These are phyloP conservation scores for Azemiops feae DNA, from an alignment of 2,113 vertebrate species.

Conservation along the genomic window DNA sequence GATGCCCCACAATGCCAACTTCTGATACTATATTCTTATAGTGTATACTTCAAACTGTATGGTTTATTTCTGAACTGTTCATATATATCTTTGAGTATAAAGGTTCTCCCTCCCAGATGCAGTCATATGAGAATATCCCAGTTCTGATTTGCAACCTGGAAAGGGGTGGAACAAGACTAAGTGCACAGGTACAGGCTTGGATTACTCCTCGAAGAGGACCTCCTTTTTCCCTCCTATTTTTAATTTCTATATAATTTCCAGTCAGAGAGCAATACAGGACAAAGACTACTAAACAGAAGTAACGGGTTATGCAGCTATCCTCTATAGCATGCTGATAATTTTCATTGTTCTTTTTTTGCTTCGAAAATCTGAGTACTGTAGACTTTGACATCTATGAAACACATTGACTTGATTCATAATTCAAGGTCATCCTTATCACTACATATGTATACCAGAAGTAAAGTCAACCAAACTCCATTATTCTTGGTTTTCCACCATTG, in stretches of 20 bases:
- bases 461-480: neutral
- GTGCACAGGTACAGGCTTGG: neutral
- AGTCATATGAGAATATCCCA: neutral
- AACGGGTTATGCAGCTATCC: neutral
- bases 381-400: constrained; percentile 16
- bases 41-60: neutral
- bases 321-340: neutral
- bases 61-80: neutral
- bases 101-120: neutral
- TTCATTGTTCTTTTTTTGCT: constrained; percentile 30
- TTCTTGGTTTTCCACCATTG: constrained; percentile 6
- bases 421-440: constrained; percentile 34
- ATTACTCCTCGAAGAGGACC: neutral
- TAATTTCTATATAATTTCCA: neutral
- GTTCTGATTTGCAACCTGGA: neutral
- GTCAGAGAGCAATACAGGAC: neutral
- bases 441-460: constrained; percentile 15
- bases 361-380: constrained; percentile 17
- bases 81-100: neutral
- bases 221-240: neutral
- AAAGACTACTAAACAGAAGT: neutral
- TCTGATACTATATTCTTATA: neutral
- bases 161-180: neutral
- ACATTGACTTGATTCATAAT: constrained; percentile 15
- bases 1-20: neutral